A percentile compares a stretch with the other conserved stretches of the same genome.
These are phyloP conservation scores for Cosmorhoe ocellata DNA, from an alignment of 2,888 invertebrate genomes.

Conservation along the genomic window DNA sequence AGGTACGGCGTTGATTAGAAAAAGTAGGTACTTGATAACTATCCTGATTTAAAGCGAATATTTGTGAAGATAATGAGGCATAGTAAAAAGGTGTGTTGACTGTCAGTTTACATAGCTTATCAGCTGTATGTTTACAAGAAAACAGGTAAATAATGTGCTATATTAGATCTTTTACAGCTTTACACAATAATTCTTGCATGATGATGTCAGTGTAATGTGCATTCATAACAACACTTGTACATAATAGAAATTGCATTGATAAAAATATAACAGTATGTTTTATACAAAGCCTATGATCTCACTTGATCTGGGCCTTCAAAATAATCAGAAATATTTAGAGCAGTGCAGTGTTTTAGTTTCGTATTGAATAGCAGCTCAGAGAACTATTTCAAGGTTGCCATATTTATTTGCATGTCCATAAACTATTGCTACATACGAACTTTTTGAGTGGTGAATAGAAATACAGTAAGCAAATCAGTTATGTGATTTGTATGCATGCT, in stretches of 20 bases:
- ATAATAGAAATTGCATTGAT: too few relatives aligned
- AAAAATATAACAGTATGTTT: too few relatives aligned
- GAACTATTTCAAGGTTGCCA: too few relatives aligned
- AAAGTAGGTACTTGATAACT: constrained; percentile 6
- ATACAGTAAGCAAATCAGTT: constrained; percentile 30
- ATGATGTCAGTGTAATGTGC: neutral
- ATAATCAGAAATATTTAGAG: too few relatives aligned
- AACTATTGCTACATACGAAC: neutral
- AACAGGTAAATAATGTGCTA: constrained; percentile 18
- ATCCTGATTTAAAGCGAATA: constrained; percentile 11
- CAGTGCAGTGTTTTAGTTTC: too few relatives aligned
- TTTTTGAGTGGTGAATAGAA: constrained; percentile 7
- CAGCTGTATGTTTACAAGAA: constrained; percentile 23
- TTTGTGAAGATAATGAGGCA: constrained; percentile 16
- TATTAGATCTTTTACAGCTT: neutral
- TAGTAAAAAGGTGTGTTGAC: constrained; percentile 22
- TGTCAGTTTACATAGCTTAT: constrained; percentile 27
- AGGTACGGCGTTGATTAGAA: constrained; percentile 5
- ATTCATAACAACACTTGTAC: too few relatives aligned
- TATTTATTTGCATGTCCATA: neutral
- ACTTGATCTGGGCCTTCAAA: too few relatives aligned
- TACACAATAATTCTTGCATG: neutral
- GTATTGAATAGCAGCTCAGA: too few relatives aligned
- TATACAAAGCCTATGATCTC: too few relatives aligned
- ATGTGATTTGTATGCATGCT: constrained; percentile 28